Conservation (phyloP, 2,797 vertebrate species). For the Propithecus deckenii region DNA sequence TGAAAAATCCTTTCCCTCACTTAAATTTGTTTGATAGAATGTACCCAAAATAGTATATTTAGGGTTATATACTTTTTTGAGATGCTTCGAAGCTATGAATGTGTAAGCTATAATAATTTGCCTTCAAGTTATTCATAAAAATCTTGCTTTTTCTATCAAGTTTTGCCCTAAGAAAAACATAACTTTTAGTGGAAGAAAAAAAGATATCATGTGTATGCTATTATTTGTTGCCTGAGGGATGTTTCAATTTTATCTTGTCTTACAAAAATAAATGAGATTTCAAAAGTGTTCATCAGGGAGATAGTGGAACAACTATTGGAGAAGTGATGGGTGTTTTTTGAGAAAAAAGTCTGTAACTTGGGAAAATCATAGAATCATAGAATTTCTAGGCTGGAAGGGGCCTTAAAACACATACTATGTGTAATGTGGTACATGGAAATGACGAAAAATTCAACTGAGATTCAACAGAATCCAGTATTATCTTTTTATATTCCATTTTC, state of each 20-base stretch:
- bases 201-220: slow-evolving; percentile 39
- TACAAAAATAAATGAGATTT: slow-evolving; percentile 80
- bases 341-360: background rate
- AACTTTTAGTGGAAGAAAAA: slow-evolving; percentile 58
- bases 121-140: slow-evolving; percentile 75
- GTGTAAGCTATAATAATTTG: slow-evolving; percentile 73
- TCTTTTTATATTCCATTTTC: slow-evolving; percentile 29
- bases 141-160: slow-evolving; percentile 68
- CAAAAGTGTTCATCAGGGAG: slow-evolving; percentile 61
- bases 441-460: background rate
- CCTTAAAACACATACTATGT: background rate
- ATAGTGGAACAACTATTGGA: slow-evolving; percentile 49
- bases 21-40: slow-evolving; percentile 50
- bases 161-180: slow-evolving; percentile 64
- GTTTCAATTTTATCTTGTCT: slow-evolving; percentile 78
- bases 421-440: background rate
- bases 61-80: slow-evolving; percentile 48
- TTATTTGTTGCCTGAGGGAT: slow-evolving; percentile 67
- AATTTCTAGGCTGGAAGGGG: slow-evolving; percentile 11
- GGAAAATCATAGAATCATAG: background rate
- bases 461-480: slow-evolving; percentile 19
- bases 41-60: slow-evolving; percentile 47
- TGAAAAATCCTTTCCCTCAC: slow-evolving; percentile 16
- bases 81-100: slow-evolving; percentile 70
- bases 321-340: background rate